A percentile compares a stretch with the other conserved stretches of the same genome.
Conservation (phyloP, 2,113 vertebrate species). For the Ranitomeya variabilis region DNA sequence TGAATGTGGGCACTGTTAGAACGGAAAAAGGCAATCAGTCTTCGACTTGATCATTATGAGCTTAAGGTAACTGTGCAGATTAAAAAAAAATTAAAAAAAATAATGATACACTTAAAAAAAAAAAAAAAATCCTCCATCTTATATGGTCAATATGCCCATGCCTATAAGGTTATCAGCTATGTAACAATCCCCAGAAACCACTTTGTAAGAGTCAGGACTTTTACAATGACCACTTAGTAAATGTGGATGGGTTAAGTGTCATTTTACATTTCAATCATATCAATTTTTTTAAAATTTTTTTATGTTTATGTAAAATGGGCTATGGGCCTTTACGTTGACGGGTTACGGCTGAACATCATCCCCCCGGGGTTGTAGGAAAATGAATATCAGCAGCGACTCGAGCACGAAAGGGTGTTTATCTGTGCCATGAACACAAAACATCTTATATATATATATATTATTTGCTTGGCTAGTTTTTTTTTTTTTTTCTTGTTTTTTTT, state of each 20-base stretch:
- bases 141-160: background rate
- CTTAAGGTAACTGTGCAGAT: background rate
- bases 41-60: background rate
- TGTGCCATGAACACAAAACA: conserved; percentile 43
- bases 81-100: background rate
- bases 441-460: conserved; percentile 38
- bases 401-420: background rate
- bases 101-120: too few species aligned
- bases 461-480: conserved; percentile 50
- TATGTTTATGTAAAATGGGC: background rate
- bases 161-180: background rate
- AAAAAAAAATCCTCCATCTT: background rate
- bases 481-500: background rate
- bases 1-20: background rate
- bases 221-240: conserved; percentile 20
- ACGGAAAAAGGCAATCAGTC: conserved; percentile 8
- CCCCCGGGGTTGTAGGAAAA: background rate
- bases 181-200: conserved; percentile 9
- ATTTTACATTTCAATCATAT: conserved; percentile 29
- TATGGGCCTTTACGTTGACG: background rate
- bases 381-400: background rate
- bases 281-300: background rate
- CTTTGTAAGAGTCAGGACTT: background rate
- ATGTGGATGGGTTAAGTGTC: background rate
- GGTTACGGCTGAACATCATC: background rate